Evolutionary conservation across 2,113 vertebrate genomes (phyloP).

Genomic region (Telmatochromis sp.): DNA sequence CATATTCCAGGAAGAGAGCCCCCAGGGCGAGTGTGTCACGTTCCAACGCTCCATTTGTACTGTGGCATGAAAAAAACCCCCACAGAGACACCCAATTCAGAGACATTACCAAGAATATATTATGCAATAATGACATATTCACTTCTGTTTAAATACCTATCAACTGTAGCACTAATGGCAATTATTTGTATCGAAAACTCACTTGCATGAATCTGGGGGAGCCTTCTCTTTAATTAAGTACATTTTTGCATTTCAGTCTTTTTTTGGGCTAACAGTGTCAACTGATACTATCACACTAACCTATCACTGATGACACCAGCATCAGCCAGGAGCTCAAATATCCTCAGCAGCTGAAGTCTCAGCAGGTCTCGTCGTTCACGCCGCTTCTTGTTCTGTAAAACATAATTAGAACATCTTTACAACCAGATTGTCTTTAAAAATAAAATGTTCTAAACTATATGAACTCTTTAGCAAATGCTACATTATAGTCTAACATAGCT

Average conservation of each 20-base stretch:
- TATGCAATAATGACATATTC: neutral
- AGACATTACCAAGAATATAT: neutral
- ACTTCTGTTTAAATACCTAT: neutral
- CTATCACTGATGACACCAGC: constrained; percentile 96
- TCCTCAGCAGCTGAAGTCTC: constrained; percentile 86
- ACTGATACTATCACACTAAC: constrained; percentile 56
- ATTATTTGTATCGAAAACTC: neutral
- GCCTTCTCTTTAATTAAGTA: neutral
- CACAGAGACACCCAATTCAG: neutral
- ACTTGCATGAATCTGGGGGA: neutral
- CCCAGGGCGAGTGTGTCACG: constrained; percentile 90
- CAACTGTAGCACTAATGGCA: neutral
- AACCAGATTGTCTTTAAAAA: neutral
- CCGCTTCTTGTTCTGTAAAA: constrained; percentile 89
- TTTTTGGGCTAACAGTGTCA: constrained; percentile 1
- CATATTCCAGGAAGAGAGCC: constrained; percentile 93
- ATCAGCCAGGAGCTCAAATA: constrained; percentile 96
- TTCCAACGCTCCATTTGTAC: constrained; percentile 93
- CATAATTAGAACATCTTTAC: neutral
- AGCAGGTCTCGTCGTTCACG: constrained; percentile 89
- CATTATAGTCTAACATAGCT: neutral
- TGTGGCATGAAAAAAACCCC: constrained; percentile 12
- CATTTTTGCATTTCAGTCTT: constrained; percentile 53
- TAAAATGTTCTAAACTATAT: neutral
- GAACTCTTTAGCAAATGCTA: neutral